Base-by-base conservation (phyloP, 2,888 invertebrate species). In the Drepana falcataria region DNA sequence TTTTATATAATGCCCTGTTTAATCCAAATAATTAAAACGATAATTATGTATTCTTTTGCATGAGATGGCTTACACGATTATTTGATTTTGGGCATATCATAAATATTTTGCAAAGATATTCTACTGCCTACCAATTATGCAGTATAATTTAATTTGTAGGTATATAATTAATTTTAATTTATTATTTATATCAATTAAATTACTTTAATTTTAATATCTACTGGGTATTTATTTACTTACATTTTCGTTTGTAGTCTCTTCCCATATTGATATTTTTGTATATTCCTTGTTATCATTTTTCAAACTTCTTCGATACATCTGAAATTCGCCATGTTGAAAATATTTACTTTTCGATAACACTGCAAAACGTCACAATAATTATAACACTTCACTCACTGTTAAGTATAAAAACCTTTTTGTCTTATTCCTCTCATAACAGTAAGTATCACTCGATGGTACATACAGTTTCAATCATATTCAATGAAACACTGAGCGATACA, bases 271-370 rank as follows among this genome's bases (percentile, higher is more conserved):
- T 63, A 87, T 61, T 68, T 76, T 68, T 1, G 75, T 78, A 53
- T 83, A 85, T 60, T 79, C 79, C 52, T 72, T 69, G 62, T 52
- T 75, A 61, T 73, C 76, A 70, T 75, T 78, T 66, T 71, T 76
- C 53, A 69, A 65, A 66, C 70, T 85, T 64, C 86, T 76, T 57
- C 87, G 87, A 65, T 79, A 80, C 87, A 87, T 87, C 69, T 77
- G 71, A 63, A 66, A 69, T 59, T 63, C 64, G 68, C 59, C 54
- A 65, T 61, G 5, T 2, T n/a, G 35, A 21, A 49, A 35, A 9
- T 4, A 35, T 35, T 55, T 48, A 51, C 54, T 52, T 5, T 44
- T 44, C 9, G 3, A 44, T 2, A 44, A 44, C 44, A 44, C 44
- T 3, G 2, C 6, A 44, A 44, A 44, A 2, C 9, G 5, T 9